These are phyloP conservation scores for Oenanthe melanoleuca DNA, from an alignment of 2,113 vertebrate genomes.

Conservation along the genomic window DNA sequence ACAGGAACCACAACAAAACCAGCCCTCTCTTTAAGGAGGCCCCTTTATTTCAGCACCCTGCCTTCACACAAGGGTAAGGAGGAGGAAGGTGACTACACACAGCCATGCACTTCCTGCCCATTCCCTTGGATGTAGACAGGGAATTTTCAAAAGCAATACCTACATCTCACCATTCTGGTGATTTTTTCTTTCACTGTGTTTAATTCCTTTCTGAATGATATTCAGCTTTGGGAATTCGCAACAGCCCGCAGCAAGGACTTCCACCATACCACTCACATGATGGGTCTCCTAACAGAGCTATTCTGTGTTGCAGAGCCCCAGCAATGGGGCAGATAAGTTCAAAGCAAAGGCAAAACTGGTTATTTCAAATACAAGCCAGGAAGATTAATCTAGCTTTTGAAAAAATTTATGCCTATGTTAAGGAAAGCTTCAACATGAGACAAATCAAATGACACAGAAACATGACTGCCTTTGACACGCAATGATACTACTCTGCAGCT, in stretches of 20 bases:
- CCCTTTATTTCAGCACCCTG: neutral
- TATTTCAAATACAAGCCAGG: neutral
- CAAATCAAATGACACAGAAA: neutral
- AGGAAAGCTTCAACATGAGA: neutral
- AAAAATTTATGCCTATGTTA: neutral
- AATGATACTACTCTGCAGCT: neutral
- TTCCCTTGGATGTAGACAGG: neutral
- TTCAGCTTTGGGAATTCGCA: neutral
- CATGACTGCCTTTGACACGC: neutral
- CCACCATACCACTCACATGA: neutral
- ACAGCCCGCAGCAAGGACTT: neutral
- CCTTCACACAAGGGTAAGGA: neutral
- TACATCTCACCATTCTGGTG: neutral
- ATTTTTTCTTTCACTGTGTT: neutral
- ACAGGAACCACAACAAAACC: neutral
- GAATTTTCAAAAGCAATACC: neutral
- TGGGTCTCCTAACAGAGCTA: rapidly evolving
- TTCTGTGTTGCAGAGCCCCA: neutral
- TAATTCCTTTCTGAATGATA: neutral
- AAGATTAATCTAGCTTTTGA: neutral
- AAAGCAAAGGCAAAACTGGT: neutral
- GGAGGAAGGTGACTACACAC: neutral
- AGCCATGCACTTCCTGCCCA: neutral
- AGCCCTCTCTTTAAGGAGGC: neutral
- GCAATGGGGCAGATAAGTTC: neutral